These are phyloP conservation scores for Drosophila atripex DNA, from an alignment of 2,888 invertebrate genomes.

Conservation along the genomic window DNA sequence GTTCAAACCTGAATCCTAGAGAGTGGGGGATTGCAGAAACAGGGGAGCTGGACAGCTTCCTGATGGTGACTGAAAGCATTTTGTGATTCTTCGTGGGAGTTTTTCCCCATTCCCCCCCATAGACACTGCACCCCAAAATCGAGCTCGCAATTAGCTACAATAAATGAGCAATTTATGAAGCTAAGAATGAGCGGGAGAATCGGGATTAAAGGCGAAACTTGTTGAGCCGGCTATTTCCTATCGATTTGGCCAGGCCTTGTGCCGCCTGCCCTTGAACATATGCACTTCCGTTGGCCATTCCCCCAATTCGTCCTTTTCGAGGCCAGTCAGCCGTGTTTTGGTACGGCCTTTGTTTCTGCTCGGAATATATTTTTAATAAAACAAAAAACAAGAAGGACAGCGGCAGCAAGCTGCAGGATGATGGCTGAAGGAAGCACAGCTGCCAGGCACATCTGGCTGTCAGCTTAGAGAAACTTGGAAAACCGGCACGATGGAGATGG, in stretches of 20 bases:
- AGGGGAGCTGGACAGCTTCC: constrained; percentile 53
- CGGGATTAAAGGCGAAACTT: constrained; percentile 41
- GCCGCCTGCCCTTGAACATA: constrained; percentile 68
- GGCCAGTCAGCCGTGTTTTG: constrained; percentile 61
- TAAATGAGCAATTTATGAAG: constrained; percentile 82
- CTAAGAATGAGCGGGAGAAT: constrained; percentile 8
- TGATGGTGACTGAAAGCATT: constrained; percentile 73
- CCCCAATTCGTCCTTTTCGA: constrained; percentile 49
- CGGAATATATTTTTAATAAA: constrained; percentile 65
- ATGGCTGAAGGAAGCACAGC: constrained; percentile 51
- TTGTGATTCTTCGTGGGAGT: constrained; percentile 75
- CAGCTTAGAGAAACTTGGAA: constrained; percentile 62
- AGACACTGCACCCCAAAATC: constrained; percentile 18
- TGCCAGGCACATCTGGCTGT: constrained; percentile 81
- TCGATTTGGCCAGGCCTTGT: constrained; percentile 28
- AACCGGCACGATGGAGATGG: constrained; percentile 14
- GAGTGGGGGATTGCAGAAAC: background rate
- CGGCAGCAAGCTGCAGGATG: constrained; percentile 22
- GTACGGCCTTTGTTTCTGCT: constrained; percentile 31
- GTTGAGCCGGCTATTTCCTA: constrained; percentile 25
- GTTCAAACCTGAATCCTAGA: constrained; percentile 39
- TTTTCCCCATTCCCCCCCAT: constrained; percentile 9
- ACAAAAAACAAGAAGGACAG: constrained; percentile 44
- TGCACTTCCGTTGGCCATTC: constrained; percentile 60
- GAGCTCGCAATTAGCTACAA: constrained; percentile 82